Conservation (phyloP, 1,140 invertebrate genomes). For the Ptiloglossa arizonensis region DNA sequence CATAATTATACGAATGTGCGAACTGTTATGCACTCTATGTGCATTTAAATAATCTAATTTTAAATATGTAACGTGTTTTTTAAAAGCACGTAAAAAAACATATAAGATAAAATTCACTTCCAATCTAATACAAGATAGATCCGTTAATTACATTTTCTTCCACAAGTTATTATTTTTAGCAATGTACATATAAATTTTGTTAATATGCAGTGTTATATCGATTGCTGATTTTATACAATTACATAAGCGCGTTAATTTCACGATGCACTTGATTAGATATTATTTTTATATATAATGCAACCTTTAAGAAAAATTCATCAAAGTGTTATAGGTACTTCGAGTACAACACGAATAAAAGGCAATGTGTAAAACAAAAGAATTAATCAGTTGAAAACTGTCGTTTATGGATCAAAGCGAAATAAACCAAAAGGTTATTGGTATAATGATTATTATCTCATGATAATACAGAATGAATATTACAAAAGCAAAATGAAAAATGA, state of each 20-base stretch:
- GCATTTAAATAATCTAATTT: not conserved
- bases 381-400: not conserved
- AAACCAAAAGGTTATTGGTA: not conserved
- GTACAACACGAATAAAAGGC: not conserved
- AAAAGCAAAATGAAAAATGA: not conserved
- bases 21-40: not conserved
- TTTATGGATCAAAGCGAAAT: not conserved
- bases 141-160: not conserved
- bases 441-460: not conserved
- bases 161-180: not conserved
- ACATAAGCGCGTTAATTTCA: constrained; percentile 1
- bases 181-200: not conserved
- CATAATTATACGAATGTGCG: not conserved
- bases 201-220: not conserved
- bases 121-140: too few species aligned
- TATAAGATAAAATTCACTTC: not conserved
- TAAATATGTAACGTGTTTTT: not conserved
- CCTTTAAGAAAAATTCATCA: not conserved
- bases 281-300: constrained; percentile 6
- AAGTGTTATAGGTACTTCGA: not conserved
- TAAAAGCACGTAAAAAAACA: not conserved
- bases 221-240: not conserved
- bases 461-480: not conserved
- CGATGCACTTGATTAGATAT: not conserved
- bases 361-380: not conserved